phyloP scores from a whole-genome alignment of 2,797 vertebrate species.

The Tachyglossus aculeatus region DNA sequence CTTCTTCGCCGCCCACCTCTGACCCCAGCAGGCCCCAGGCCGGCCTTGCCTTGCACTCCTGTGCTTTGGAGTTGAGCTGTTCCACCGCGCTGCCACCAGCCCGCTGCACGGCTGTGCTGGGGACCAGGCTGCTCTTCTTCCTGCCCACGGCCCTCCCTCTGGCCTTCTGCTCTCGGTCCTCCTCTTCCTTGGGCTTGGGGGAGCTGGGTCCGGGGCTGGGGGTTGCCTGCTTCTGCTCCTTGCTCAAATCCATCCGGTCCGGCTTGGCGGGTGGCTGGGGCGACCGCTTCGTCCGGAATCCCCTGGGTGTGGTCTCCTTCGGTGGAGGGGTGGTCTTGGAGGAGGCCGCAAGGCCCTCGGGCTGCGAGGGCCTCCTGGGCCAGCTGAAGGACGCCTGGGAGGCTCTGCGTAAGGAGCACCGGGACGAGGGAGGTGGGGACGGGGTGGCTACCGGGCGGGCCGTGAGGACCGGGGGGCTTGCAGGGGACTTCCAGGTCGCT shows the following conservation, averaged over 20 bases:
- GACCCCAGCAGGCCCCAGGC: neutral
- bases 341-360: neutral
- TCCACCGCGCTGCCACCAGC: constrained; percentile 52
- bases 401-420: too few relatives aligned
- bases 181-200: neutral
- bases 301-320: too few relatives aligned
- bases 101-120: constrained; percentile 59
- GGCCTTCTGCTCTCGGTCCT: fast-evolving
- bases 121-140: constrained; percentile 33
- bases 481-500: too few relatives aligned
- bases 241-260: too few relatives aligned
- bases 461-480: too few relatives aligned
- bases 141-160: constrained; percentile 26
- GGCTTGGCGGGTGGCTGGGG: too few relatives aligned
- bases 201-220: fast-evolving
- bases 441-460: too few relatives aligned
- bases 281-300: too few relatives aligned
- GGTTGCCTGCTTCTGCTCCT: neutral
- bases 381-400: too few relatives aligned
- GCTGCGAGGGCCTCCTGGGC: too few relatives aligned
- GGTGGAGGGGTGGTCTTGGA: too few relatives aligned
- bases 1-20: too few relatives aligned
- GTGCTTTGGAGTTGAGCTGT: constrained; percentile 42
- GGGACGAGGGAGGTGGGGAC: neutral
- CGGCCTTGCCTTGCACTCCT: constrained; percentile 49